phyloP scores from a whole-genome alignment of 2,888 invertebrate genomes.

The Apeira syringaria region DNA sequence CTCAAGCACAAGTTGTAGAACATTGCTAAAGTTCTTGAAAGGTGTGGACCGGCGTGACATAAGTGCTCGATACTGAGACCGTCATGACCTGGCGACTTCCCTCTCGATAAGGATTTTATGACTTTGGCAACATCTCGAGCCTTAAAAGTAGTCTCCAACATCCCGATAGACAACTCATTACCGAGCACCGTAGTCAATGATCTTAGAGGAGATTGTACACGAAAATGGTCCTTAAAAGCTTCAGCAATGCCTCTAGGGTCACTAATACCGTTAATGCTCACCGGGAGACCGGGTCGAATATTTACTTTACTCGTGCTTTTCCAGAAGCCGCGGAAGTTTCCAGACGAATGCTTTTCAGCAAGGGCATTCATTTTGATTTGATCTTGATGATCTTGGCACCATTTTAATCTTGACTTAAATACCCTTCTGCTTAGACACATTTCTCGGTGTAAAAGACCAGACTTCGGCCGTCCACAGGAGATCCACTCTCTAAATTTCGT shows the following conservation, averaged over 20 bases:
- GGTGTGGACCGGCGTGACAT: neutral
- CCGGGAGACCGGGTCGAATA: conserved; percentile 15
- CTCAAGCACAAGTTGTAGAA: neutral
- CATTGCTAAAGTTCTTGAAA: too few relatives aligned
- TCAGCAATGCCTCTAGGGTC: too few relatives aligned
- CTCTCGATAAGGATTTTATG: neutral
- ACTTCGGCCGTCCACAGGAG: neutral
- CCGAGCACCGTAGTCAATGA: too few relatives aligned
- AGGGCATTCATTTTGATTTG: conserved; percentile 20
- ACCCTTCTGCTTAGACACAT: conserved; percentile 13
- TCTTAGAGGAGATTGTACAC: too few relatives aligned
- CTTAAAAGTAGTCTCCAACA: neutral
- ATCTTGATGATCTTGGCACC: conserved; percentile 11
- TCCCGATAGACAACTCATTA: too few relatives aligned
- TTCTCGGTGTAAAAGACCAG: conserved; percentile 1
- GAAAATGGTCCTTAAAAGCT: too few relatives aligned
- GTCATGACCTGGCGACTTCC: neutral
- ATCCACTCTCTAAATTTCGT: too few relatives aligned
- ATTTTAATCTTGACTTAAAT: conserved; percentile 19
- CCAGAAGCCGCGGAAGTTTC: conserved; percentile 3
- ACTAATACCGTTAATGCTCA: conserved; percentile 15
- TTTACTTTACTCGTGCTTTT: neutral
- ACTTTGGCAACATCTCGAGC: neutral
- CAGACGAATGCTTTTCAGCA: neutral
- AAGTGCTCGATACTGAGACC: neutral